Evolutionary conservation across 2,797 vertebrate species (phyloP), one percentile per base, ranked within the genome.

Genomic region (Brotula barbata): DNA sequence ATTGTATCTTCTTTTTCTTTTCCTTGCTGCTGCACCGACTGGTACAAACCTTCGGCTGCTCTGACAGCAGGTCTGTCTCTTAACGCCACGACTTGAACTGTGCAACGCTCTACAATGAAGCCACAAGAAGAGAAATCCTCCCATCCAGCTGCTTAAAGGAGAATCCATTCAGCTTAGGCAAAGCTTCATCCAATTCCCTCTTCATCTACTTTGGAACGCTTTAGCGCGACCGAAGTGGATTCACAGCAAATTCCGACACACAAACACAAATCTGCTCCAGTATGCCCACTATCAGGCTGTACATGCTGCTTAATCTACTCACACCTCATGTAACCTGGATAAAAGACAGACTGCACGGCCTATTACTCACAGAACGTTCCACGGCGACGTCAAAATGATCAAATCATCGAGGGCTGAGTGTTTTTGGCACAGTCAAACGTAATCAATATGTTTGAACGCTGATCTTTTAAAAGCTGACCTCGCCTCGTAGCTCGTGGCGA

Each of bases 101-200:
- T 57, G 54, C 61, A 64, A 56, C 45, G 59, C 51, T 21, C 70
- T 46, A 64, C 75, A 82, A 64, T 45, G 58, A 65, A 80, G 62
- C 68, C 71, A 68, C 16, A 5, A 75, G 77, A 47, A 58, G 63
- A 73, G 49, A 71, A 86, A 82, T 81, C 77, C 75, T 73, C 46
- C 67, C 67, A 74, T 82, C 59, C 68, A 75, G 78, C 81, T 77
- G 67, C 84, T 88, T 80, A 80, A 76, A 80, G 70, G 58, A 75
- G 67, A 85, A 87, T 80, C 81, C 79, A 62, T 34, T 51, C 80
- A 87, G 87, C 80, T 88, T 89, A 88, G 77, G 71, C 77, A 86
- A 90, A 88, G 85, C 86, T 85, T 73, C 68, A 71, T 79, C 78
- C 84, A 86, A 83, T 82, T 86, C 81, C 79, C 87, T 82, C 82